Base-by-base conservation (phyloP, 2,113 vertebrate genomes). In the Tenrec ecaudatus region DNA sequence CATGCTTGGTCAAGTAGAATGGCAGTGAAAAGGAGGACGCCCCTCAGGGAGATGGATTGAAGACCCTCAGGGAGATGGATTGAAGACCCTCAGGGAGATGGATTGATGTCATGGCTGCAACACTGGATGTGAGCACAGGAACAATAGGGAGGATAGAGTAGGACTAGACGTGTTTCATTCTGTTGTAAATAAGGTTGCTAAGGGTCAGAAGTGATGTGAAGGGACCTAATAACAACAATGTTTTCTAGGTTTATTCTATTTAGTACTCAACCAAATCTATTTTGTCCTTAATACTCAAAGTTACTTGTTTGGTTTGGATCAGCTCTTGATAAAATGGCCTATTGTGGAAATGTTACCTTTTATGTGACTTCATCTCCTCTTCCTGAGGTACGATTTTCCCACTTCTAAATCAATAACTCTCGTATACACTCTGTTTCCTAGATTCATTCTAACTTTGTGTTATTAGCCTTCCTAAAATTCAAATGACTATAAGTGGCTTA, bases 401-500 rank as follows among this genome's bases (percentile, higher is more conserved):
- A 66, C 64, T 60, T 88, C 38, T 71, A 19, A 94, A 66, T 85
- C 88, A 73, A 73, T 89, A 88, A 88, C 90, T 95, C 38, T 95
- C 94, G 88, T 83, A 90, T 94, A 92, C 76, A 86, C 62, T 77
- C 81, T 88, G 29, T 92, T 94, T 95, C 43, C 16, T 88, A 60
- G 58, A 95, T 92, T 92, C 91, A 81, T 25, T 91, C 66, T 92
- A 81, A 60, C 71, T 92, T 66, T 94, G 43, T 93, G 76, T 91
- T 95, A 86, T 93, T 93, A 91, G 89, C 22, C 25, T 94, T 92
- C n/a, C 38, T 90, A 95, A 96, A 96, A 90, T 95, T 92, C 92
- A 97, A 95, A 95, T 94, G 91, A 88, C 94, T 95, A 76, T 96
- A 94, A 95, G 91, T 96, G 87, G 93, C 73, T 97, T 95, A 95